Percentiles rank a stretch among this genome's conserved stretches.
phyloP scores from a whole-genome alignment of 2,888 invertebrate genomes.

The Cephus rjabovi region DNA sequence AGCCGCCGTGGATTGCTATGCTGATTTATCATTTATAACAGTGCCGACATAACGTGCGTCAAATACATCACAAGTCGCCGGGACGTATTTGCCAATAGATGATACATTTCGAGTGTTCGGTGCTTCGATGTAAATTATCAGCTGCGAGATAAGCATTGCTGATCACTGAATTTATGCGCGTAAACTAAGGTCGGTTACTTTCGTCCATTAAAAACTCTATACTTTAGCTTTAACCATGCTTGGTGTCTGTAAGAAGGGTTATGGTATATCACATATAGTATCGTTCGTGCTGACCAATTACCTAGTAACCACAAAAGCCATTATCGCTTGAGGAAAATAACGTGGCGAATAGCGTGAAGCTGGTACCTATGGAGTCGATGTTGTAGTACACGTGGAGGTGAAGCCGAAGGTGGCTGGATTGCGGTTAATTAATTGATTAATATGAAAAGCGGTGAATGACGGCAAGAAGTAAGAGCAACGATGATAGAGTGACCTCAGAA shows the following conservation, averaged over 20 bases:
- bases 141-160: not conserved
- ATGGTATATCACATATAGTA: not conserved
- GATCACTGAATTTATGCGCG: not conserved
- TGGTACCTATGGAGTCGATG: not conserved
- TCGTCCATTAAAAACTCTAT: not conserved
- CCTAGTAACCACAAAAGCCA: not conserved
- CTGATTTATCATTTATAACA: not conserved
- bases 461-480: conserved; percentile 10
- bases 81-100: not conserved
- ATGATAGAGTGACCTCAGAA: conserved; percentile 12
- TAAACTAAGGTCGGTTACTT: not conserved
- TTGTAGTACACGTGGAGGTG: not conserved
- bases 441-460: conserved; percentile 27
- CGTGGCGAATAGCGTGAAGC: not conserved
- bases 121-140: not conserved
- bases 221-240: not conserved
- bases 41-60: not conserved
- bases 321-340: not conserved
- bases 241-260: not conserved
- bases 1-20: not conserved
- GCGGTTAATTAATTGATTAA: conserved; percentile 42
- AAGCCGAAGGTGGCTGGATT: conserved; percentile 3
- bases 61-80: not conserved
- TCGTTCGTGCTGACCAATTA: not conserved
- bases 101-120: not conserved